Evolutionary conservation across 1,140 invertebrate species (phyloP).

Genomic region (Heliconius melpomene): DNA sequence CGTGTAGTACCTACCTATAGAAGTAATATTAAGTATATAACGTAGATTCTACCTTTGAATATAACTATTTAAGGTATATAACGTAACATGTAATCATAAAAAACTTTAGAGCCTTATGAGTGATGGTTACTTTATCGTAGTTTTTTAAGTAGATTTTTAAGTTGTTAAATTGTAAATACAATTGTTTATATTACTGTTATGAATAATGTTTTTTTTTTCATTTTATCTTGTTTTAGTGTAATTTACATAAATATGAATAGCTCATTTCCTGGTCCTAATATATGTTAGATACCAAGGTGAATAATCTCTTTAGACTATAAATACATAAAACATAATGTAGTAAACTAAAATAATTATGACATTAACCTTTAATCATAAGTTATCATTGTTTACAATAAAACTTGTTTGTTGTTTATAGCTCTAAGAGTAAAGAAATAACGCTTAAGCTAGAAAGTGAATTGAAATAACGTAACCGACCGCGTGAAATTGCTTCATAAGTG

Average conservation of each 20-base stretch:
- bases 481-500: conserved; percentile 44
- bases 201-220: too few relatives aligned
- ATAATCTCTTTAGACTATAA: not conserved
- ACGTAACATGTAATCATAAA: too few relatives aligned
- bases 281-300: not conserved
- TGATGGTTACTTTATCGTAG: too few relatives aligned
- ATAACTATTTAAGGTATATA: not conserved
- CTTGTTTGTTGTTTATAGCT: conserved; percentile 49
- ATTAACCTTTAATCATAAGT: conserved; percentile 43
- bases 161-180: too few relatives aligned
- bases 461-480: conserved; percentile 53
- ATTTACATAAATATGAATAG: not conserved
- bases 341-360: conserved; percentile 1
- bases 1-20: too few relatives aligned
- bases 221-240: not conserved
- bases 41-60: too few relatives aligned
- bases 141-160: too few relatives aligned
- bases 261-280: not conserved
- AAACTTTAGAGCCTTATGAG: too few relatives aligned
- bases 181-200: too few relatives aligned
- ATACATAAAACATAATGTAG: not conserved
- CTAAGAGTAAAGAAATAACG: conserved; percentile 53
- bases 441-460: conserved; percentile 66
- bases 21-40: too few relatives aligned
- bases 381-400: conserved; percentile 54